A percentile compares a stretch with the other conserved stretches of the same genome.
Evolutionary conservation across 2,797 vertebrate genomes (phyloP).

Genomic region (Coregonus suidteri): DNA sequence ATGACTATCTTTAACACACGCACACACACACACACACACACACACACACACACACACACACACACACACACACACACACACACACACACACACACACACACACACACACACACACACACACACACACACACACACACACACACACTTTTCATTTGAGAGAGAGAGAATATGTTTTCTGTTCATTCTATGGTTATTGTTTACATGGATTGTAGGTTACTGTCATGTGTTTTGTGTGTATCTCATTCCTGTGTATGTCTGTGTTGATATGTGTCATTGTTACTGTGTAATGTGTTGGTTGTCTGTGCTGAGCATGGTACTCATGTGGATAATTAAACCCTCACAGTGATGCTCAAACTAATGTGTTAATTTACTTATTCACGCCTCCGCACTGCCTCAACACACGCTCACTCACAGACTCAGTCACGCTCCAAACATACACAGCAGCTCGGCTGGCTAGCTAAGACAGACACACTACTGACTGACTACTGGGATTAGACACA

Average conservation of each 20-base stretch:
- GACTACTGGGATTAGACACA: slow-evolving; percentile 44
- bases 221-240: background rate
- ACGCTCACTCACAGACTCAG: slow-evolving; percentile 25
- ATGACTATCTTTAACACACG: background rate
- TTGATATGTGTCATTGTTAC: background rate
- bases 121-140: background rate
- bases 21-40: background rate
- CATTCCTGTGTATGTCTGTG: background rate
- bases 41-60: background rate
- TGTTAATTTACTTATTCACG: slow-evolving; percentile 44
- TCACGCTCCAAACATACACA: slow-evolving; percentile 34
- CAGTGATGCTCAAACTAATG: slow-evolving; percentile 32
- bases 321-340: slow-evolving; percentile 46
- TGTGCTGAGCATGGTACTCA: slow-evolving; percentile 52
- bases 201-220: background rate
- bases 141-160: background rate
- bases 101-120: slow-evolving; percentile 1
- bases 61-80: background rate
- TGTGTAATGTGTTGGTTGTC: slow-evolving; percentile 39
- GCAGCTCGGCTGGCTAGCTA: slow-evolving; percentile 44
- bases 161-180: background rate
- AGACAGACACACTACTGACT: slow-evolving; percentile 41
- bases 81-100: background rate
- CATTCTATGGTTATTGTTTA: background rate
- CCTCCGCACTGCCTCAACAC: slow-evolving; percentile 40